Conservation (phyloP, 2,113 vertebrate genomes). For the Cisticola juncidis region DNA sequence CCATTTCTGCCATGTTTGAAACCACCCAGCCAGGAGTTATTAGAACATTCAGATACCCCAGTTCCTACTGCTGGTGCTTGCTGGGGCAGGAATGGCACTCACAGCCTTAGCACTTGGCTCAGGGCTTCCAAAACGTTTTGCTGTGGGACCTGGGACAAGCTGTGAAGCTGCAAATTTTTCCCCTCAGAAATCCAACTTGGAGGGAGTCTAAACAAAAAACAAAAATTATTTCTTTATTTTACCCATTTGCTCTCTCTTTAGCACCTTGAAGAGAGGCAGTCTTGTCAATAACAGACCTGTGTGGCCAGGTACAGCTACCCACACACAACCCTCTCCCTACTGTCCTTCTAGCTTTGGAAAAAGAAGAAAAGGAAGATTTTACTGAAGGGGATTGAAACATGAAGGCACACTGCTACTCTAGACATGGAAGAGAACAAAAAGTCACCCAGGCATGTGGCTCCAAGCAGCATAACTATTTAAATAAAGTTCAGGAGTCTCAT, state of each 20-base stretch:
- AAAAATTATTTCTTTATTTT: background rate
- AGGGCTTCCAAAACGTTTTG: background rate
- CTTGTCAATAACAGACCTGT: background rate
- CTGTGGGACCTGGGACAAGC: background rate
- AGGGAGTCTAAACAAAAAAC: background rate
- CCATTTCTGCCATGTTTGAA: background rate
- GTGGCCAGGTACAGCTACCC: background rate
- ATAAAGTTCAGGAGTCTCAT: background rate
- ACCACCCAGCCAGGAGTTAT: background rate
- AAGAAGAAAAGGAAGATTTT: background rate
- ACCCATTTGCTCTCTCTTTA: background rate
- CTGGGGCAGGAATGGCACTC: background rate
- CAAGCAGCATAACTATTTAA: background rate
- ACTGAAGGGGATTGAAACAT: background rate
- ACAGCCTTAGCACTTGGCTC: background rate
- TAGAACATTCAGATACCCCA: background rate
- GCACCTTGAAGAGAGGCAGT: background rate
- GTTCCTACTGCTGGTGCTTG: background rate
- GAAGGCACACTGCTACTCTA: background rate
- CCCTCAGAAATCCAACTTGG: background rate
- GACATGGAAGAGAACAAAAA: background rate
- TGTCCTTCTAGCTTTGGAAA: background rate
- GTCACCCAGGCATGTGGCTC: background rate
- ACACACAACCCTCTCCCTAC: background rate
- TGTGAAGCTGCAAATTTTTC: background rate